Evolutionary conservation across 23 tunicate species (phyloP).

Genomic region (Halocynthia aurantium): DNA sequence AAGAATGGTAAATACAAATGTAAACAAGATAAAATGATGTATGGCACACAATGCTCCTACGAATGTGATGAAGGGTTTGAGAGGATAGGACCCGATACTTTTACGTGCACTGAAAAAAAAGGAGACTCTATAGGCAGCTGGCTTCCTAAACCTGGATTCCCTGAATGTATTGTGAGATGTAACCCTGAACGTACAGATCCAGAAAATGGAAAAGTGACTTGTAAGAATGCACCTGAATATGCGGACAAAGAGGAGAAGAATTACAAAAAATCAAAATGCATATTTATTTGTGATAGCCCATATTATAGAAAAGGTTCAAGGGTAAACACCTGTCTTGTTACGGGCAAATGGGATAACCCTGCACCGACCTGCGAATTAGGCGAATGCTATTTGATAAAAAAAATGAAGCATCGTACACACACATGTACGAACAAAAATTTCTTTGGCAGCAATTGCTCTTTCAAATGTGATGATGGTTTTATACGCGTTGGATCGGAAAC

Average conservation of each 20-base stretch:
- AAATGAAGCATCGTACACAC: background rate
- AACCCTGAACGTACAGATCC: conserved; percentile 26
- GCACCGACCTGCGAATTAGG: conserved; percentile 9
- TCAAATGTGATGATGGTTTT: conserved; percentile 29
- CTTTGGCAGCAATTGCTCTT: conserved; percentile 21
- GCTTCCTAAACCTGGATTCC: too few relatives aligned
- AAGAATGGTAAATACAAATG: too few relatives aligned
- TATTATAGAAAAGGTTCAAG: conserved; percentile 7
- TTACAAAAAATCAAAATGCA: conserved; percentile 9
- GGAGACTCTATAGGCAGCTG: too few relatives aligned
- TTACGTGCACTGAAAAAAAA: too few relatives aligned
- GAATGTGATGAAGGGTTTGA: too few relatives aligned
- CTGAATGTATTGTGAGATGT: conserved; percentile 11
- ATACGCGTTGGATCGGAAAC: conserved; percentile 5
- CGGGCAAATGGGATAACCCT: background rate
- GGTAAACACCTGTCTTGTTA: background rate
- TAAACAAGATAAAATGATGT: too few relatives aligned
- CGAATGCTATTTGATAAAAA: conserved; percentile 1
- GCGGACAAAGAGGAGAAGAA: background rate
- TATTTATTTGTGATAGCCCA: conserved; percentile 1
- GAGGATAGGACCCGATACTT: too few relatives aligned
- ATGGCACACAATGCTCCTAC: too few relatives aligned
- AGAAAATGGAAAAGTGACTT: conserved; percentile 17
- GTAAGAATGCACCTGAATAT: conserved; percentile 8
- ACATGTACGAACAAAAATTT: conserved; percentile 15